Conservation (phyloP, 1,140 invertebrate species). For the Anoplolepis gracilipes region DNA sequence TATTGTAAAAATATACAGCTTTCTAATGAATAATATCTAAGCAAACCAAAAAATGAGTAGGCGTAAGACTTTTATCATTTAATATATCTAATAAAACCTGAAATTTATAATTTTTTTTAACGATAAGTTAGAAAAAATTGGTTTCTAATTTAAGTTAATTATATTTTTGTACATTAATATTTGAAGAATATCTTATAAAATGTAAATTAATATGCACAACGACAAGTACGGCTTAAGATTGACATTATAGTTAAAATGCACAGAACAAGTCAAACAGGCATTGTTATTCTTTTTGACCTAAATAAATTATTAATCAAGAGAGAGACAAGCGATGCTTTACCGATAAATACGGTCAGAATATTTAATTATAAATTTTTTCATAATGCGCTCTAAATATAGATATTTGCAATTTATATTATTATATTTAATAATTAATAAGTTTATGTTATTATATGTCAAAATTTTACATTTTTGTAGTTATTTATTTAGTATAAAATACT, state of each 20-base stretch:
- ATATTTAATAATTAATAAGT: no score
- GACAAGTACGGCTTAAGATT: neutral
- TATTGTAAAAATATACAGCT: neutral
- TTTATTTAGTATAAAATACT: neutral
- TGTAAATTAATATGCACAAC: neutral
- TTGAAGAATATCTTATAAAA: neutral
- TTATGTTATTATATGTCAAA: conserved; percentile 6
- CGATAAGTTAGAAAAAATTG: no score
- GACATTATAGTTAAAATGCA: neutral
- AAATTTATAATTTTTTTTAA: conserved; percentile 5
- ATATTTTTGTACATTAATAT: neutral
- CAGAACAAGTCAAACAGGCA: neutral
- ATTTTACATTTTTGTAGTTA: conserved; percentile 5
- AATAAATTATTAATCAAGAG: neutral
- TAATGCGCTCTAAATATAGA: neutral
- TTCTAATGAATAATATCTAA: conserved; percentile 5
- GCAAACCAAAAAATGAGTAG: neutral
- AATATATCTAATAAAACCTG: neutral
- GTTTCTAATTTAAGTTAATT: neutral
- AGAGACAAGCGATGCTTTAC: neutral
- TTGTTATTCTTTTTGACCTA: neutral
- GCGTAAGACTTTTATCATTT: neutral
- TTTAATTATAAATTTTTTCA: conserved; percentile 1
- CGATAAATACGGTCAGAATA: neutral
- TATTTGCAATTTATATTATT: neutral